phyloP scores from a whole-genome alignment of 2,113 vertebrate genomes.

The Nipponia nippon region DNA sequence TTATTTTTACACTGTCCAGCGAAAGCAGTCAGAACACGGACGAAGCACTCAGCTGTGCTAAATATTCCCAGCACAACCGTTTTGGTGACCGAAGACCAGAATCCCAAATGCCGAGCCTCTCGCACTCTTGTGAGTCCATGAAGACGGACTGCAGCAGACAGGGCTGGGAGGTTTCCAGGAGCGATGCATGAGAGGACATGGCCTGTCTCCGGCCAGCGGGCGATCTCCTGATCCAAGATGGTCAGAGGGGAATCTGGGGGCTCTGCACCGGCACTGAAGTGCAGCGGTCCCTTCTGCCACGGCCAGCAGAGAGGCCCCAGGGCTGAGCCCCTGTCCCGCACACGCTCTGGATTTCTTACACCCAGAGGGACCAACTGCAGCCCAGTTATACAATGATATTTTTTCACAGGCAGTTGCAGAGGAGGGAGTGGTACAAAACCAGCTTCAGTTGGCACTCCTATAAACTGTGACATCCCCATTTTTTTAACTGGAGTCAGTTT shows the following conservation, averaged over 20 bases:
- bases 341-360: background rate
- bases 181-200: rapidly evolving
- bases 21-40: background rate
- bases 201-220: rapidly evolving
- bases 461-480: background rate
- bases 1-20: background rate
- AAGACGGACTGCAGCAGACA: rapidly evolving
- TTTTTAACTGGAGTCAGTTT: background rate
- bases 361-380: background rate
- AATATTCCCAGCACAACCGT: background rate
- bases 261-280: rapidly evolving
- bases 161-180: background rate
- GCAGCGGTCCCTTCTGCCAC: background rate
- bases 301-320: background rate
- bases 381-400: rapidly evolving
- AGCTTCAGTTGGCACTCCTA: background rate
- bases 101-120: background rate
- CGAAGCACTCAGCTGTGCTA: background rate
- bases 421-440: background rate
- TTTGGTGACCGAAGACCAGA: background rate
- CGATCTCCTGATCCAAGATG: background rate
- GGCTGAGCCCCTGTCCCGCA: background rate
- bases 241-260: background rate
- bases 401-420: background rate
- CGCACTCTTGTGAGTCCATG: rapidly evolving